Percentiles rank a stretch among this genome's conserved stretches.
phyloP scores from a whole-genome alignment of 2,797 vertebrate species.

The Synanceia verrucosa region DNA sequence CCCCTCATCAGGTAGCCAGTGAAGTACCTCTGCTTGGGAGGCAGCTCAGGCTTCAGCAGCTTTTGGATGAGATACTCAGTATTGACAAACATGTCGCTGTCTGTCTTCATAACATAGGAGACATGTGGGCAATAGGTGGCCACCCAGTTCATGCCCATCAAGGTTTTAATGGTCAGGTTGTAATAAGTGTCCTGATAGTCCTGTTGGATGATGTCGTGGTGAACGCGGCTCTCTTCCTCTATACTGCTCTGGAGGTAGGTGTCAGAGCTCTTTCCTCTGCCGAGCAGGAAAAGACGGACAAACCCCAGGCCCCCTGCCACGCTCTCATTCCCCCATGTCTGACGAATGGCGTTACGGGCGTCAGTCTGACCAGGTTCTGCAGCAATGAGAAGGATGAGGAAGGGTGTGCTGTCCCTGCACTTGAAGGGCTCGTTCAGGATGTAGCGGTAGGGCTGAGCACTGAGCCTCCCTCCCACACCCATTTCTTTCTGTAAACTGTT shows the following conservation, averaged over 20 bases:
- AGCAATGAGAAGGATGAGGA: slow-evolving; percentile 93
- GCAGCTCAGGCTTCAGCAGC: slow-evolving; percentile 93
- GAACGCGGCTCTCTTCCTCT: slow-evolving; percentile 90
- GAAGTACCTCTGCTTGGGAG: slow-evolving; percentile 91
- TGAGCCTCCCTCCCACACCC: slow-evolving; percentile 88
- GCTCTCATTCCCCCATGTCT: slow-evolving; percentile 97
- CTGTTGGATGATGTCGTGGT: slow-evolving; percentile 96
- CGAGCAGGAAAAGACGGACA: slow-evolving; percentile 91
- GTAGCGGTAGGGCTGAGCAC: slow-evolving; percentile 91
- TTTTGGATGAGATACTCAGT: slow-evolving; percentile 98
- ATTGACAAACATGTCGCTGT: slow-evolving; percentile 99
- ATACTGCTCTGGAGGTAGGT: slow-evolving; percentile 86
- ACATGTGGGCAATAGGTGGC: slow-evolving; percentile 90
- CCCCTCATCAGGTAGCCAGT: slow-evolving; percentile 99
- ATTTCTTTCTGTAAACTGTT: slow-evolving; percentile 93
- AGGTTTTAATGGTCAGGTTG: slow-evolving; percentile 97
- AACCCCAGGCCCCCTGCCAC: slow-evolving; percentile 88
- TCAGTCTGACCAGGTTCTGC: slow-evolving; percentile 91
- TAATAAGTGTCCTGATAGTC: slow-evolving; percentile 97
- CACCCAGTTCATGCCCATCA: slow-evolving; percentile 99
- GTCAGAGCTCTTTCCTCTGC: slow-evolving; percentile 81
- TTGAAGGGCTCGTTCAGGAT: slow-evolving; percentile 94
- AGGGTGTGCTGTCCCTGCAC: slow-evolving; percentile 89
- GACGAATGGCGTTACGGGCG: slow-evolving; percentile 93
- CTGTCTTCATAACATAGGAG: slow-evolving; percentile 97